Evolutionary conservation across 1,140 invertebrate genomes (phyloP).

Genomic region (Gryon sp.): DNA sequence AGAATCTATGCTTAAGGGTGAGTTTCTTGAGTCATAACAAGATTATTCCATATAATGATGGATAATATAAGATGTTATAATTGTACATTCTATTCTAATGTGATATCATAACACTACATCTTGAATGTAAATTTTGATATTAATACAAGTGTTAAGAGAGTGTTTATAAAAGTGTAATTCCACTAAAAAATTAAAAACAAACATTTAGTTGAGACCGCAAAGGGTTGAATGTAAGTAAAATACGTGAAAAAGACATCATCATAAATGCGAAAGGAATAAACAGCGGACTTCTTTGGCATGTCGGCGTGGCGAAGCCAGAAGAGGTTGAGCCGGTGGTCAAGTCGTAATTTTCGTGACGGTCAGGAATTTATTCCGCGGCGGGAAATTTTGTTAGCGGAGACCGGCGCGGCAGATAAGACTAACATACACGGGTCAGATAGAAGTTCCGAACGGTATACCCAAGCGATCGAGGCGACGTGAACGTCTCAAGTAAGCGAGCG

Average conservation of each 20-base stretch:
- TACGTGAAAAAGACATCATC: conserved; percentile 65
- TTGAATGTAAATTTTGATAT: too few species aligned
- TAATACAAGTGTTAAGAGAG: background rate
- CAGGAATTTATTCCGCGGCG: conserved; percentile 64
- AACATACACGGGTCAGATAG: conserved; percentile 62
- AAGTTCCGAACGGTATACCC: conserved; percentile 55
- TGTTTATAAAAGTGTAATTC: conserved; percentile 19
- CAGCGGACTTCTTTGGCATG: conserved; percentile 54
- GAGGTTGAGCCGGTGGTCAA: conserved; percentile 62
- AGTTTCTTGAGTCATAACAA: too few species aligned
- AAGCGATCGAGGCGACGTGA: conserved; percentile 70
- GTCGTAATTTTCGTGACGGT: conserved; percentile 65
- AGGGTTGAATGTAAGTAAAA: conserved; percentile 33
- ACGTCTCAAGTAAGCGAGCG: conserved; percentile 77
- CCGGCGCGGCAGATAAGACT: conserved; percentile 64
- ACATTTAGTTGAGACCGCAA: conserved; percentile 48
- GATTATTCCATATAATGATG: too few species aligned
- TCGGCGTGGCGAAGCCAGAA: conserved; percentile 54
- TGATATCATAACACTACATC: too few species aligned
- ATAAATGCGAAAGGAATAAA: conserved; percentile 60
- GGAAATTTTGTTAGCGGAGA: conserved; percentile 66
- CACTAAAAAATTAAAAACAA: conserved; percentile 45
- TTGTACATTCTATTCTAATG: too few species aligned
- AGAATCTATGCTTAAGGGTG: too few species aligned
- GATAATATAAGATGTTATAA: too few species aligned